Evolutionary conservation across 2,888 invertebrate species (phyloP).

Genomic region (Lasioglossum malachurum): DNA sequence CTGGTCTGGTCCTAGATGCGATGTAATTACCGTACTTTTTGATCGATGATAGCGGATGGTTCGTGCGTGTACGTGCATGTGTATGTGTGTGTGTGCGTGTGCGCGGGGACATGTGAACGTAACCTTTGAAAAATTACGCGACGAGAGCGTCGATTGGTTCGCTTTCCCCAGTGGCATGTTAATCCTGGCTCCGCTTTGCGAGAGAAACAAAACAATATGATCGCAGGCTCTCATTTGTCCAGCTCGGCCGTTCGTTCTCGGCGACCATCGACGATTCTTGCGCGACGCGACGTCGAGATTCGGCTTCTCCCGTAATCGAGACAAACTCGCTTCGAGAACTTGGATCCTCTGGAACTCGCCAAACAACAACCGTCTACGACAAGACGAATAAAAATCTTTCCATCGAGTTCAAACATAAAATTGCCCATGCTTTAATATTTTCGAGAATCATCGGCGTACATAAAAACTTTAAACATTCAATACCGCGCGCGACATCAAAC

Average conservation of each 20-base stretch:
- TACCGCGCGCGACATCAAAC: background rate
- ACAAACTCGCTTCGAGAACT: background rate
- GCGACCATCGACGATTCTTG: conserved; percentile 3
- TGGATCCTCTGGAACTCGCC: background rate
- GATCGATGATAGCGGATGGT: conserved; percentile 1
- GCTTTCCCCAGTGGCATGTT: conserved; percentile 62
- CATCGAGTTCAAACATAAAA: background rate
- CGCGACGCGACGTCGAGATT: background rate
- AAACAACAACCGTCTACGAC: background rate
- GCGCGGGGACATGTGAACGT: background rate
- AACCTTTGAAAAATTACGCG: conserved; percentile 34
- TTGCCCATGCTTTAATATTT: background rate
- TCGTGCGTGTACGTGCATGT: background rate
- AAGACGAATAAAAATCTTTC: background rate
- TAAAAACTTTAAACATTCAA: background rate
- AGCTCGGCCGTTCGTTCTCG: background rate
- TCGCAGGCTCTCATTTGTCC: background rate
- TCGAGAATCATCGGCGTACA: background rate
- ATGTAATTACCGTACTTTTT: conserved; percentile 48
- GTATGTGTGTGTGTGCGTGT: background rate
- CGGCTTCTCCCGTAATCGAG: conserved; percentile 18
- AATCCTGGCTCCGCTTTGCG: conserved; percentile 37
- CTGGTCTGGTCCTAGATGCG: conserved; percentile 60
- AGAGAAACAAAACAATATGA: conserved; percentile 32
- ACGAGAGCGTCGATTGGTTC: conserved; percentile 41